A percentile compares a stretch with the other conserved stretches of the same genome.
Evolutionary conservation across 2,888 invertebrate genomes (phyloP).

Genomic region (Diarsia mendica): DNA sequence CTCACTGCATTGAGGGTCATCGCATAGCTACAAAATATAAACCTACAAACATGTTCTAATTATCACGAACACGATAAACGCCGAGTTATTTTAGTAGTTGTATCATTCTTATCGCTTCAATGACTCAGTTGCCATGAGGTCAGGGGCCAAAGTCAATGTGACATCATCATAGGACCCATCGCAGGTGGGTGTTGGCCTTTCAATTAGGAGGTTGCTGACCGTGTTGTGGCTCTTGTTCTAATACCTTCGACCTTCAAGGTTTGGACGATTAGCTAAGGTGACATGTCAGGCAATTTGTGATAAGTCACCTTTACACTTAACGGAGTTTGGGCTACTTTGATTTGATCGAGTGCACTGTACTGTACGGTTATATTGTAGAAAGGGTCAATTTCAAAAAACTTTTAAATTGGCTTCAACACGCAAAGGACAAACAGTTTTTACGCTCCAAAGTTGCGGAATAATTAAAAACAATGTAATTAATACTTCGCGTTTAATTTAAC

Average conservation of each 20-base stretch:
- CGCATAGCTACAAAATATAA: conserved; percentile 28
- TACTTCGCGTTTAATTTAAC: conserved; percentile 13
- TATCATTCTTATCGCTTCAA: conserved; percentile 69
- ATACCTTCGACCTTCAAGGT: conserved; percentile 54
- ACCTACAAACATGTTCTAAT: conserved; percentile 49
- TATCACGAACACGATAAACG: conserved; percentile 58
- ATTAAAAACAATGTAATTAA: conserved; percentile 29
- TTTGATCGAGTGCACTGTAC: conserved; percentile 20
- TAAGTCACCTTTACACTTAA: conserved; percentile 46
- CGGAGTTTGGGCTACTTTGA: conserved; percentile 24
- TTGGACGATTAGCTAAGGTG: conserved; percentile 42
- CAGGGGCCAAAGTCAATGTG: conserved; percentile 70
- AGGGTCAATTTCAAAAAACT: conserved; percentile 10
- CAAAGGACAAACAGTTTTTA: conserved; percentile 13
- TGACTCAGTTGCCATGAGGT: conserved; percentile 70
- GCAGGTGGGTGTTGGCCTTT: conserved; percentile 67
- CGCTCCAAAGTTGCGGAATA: conserved; percentile 12
- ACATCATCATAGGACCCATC: conserved; percentile 69
- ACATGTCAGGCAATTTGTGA: conserved; percentile 35
- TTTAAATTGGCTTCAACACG: conserved; percentile 30
- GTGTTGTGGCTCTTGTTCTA: conserved; percentile 31
- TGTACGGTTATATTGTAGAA: conserved; percentile 18
- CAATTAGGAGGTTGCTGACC: conserved; percentile 72
- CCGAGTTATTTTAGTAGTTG: conserved; percentile 63
- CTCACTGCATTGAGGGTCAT: conserved; percentile 22